Base-by-base conservation (phyloP, 2,797 vertebrate genomes). In the Liasis olivaceus region DNA sequence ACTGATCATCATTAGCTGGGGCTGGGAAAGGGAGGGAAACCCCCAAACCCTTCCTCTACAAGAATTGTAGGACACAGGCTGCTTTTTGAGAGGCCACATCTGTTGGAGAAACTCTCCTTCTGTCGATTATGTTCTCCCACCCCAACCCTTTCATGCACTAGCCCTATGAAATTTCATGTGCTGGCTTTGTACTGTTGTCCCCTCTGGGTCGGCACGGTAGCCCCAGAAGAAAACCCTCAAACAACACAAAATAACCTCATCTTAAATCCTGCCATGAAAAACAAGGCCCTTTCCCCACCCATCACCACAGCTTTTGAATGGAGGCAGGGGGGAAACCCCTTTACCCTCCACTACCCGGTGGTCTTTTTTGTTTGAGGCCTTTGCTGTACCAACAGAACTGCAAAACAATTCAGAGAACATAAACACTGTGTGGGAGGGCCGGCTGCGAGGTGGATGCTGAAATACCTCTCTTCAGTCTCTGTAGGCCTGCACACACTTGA, bases 341-440 rank as follows among this genome's bases (percentile, higher is more conserved):
- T 85, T 14, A 1, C 51, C 72, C 89, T 85, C 36, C 77, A 88
- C 89, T 93, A 92, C 94, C 94, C 93, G 95, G 96, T 96, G 96
- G 96, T 95, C 96, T 95, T 95, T 81, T 97, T 95, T 96, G 95
- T 96, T 93, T 1, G 0, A 97, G 96, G 96, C 96, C 95, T 96
- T 95, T 93, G 87, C 90, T 42, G 0, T 94, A 95, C 95, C 96
- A 95, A 95, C 93, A 96, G 94, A 96, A 94, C 94, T 92, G 89
- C 94, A 89, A 92, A 94, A 96, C 92, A 95, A 97, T 92, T 97
- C 94, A 92, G 87, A 89, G 90, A 95, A 81, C 87, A 96, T 28
- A 96, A 97, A 86, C 93, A 90, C 90, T 90, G 59, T 47, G 24
- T n/a, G 66, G 85, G 93, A 91, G 17, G 88, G 85, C 92, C 89